Conservation (phyloP, 2,888 invertebrate species). For the Diaperis boleti region DNA sequence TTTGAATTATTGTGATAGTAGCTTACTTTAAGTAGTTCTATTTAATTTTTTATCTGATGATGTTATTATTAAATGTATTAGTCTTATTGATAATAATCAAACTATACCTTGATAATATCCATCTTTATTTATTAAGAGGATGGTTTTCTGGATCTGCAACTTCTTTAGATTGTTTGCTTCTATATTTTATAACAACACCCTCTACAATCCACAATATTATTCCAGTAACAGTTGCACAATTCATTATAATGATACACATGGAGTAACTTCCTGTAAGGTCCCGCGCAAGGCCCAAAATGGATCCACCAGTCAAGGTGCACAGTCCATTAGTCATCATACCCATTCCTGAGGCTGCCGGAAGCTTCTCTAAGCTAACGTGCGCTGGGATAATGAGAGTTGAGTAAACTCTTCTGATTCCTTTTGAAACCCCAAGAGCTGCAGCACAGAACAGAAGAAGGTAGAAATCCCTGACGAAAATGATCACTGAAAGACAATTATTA, state of each 20-base stretch:
- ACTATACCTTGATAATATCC: no score
- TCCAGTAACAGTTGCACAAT: constrained; percentile 71
- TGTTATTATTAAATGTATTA: no score
- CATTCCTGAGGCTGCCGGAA: constrained; percentile 77
- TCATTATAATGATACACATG: constrained; percentile 73
- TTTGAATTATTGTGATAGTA: constrained; percentile 19
- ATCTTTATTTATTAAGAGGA: neutral
- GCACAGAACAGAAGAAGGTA: neutral
- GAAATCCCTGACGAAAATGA: constrained; percentile 2
- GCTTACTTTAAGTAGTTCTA: neutral
- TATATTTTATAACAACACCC: neutral
- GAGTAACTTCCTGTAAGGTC: constrained; percentile 73
- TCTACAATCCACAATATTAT: constrained; percentile 72
- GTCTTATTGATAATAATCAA: no score
- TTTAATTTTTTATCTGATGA: neutral
- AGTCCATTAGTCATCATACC: constrained; percentile 78
- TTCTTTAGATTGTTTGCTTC: neutral
- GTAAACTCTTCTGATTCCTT: constrained; percentile 14
- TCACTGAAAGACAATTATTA: no score
- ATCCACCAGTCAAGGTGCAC: constrained; percentile 72
- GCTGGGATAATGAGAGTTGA: constrained; percentile 78
- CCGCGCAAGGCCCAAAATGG: constrained; percentile 69
- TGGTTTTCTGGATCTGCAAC: neutral
- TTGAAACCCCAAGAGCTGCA: neutral
- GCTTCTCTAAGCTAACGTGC: constrained; percentile 75